Evolutionary conservation across 2,888 invertebrate species (phyloP).

Genomic region (Frankliniella fusca): DNA sequence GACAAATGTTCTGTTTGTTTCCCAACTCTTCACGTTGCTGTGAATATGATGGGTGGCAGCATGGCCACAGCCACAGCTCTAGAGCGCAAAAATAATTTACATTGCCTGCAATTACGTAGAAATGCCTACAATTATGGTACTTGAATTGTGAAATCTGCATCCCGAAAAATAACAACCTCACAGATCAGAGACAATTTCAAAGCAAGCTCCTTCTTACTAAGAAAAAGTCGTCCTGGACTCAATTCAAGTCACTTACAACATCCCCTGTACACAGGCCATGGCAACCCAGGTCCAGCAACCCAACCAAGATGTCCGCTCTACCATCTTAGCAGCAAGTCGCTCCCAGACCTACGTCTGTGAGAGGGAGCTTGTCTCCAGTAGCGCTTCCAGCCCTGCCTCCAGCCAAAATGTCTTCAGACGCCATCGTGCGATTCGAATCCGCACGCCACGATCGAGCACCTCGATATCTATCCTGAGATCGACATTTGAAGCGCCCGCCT

Average conservation of each 20-base stretch:
- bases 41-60: no score
- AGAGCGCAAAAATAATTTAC: no score
- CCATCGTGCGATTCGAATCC: background rate
- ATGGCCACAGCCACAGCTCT: no score
- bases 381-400: background rate
- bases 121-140: no score
- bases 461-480: background rate
- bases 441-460: background rate
- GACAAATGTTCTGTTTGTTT: no score
- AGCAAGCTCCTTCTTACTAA: no score
- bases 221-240: no score
- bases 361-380: background rate
- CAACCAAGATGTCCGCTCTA: background rate
- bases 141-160: no score
- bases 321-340: background rate
- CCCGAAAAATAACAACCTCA: no score
- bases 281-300: background rate
- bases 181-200: no score
- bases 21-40: no score
- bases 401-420: background rate
- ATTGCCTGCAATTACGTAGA: no score
- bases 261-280: conserved; percentile 2
- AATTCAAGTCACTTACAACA: background rate
- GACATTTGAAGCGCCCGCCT: background rate
- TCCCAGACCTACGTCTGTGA: background rate